Percentiles rank a stretch among this genome's conserved stretches.
These are phyloP conservation scores for Polypterus senegalus DNA, from an alignment of 2,113 vertebrate genomes.

Conservation along the genomic window DNA sequence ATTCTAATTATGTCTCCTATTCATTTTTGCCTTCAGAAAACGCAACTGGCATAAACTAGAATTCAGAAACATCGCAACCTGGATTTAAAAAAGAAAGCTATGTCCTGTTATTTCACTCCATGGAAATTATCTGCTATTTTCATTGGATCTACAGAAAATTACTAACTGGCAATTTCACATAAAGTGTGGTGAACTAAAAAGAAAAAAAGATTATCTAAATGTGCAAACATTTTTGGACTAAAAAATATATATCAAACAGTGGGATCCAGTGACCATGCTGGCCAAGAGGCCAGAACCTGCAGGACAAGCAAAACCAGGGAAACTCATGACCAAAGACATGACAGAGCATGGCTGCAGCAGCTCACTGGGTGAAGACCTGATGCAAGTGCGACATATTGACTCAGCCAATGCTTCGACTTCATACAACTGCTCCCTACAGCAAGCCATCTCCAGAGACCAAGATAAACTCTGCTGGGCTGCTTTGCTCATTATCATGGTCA, in stretches of 20 bases:
- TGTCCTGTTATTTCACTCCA: no score
- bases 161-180: no score
- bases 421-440: not conserved
- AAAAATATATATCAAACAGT: conserved; percentile 2
- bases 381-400: conserved; percentile 11
- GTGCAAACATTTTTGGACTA: no score
- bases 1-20: no score
- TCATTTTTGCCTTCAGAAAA: no score
- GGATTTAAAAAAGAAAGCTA: no score
- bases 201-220: no score
- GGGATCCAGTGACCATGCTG: conserved; percentile 72
- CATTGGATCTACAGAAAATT: no score
- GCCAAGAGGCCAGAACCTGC: conserved; percentile 45
- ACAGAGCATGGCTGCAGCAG: conserved; percentile 30
- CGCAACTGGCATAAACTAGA: no score
- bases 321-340: conserved; percentile 34
- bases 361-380: conserved; percentile 26
- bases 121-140: no score
- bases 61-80: no score
- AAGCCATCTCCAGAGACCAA: conserved; percentile 22
- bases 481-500: conserved; percentile 73
- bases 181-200: no score
- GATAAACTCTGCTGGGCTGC: conserved; percentile 64
- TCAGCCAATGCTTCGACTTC: conserved; percentile 20
- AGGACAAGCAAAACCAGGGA: conserved; percentile 38